These are phyloP conservation scores for Ursus arctos DNA, from an alignment of 2,113 vertebrate genomes.

Conservation along the genomic window DNA sequence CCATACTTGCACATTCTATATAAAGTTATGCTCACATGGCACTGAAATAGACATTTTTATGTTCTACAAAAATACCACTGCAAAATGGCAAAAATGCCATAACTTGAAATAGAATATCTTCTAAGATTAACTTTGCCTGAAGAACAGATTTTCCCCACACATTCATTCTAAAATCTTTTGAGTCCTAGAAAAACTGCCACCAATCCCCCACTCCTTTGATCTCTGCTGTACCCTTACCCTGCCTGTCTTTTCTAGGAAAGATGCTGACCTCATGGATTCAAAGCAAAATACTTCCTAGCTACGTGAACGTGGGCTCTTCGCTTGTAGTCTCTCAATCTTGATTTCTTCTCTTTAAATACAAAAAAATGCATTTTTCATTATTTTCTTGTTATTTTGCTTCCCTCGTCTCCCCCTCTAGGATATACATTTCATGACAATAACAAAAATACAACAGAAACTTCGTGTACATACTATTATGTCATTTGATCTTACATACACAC, in stretches of 20 bases:
- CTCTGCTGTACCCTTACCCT: not conserved
- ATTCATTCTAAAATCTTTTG: constrained; percentile 75
- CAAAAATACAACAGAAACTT: not conserved
- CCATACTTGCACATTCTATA: constrained; percentile 79
- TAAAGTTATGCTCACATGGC: constrained; percentile 79
- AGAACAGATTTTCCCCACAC: constrained; percentile 59
- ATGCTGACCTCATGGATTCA: not conserved
- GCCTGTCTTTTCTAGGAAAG: not conserved
- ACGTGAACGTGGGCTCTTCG: not conserved
- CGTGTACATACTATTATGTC: not conserved
- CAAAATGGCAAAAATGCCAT: constrained; percentile 81
- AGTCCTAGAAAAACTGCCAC: constrained; percentile 36
- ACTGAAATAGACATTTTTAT: constrained; percentile 81
- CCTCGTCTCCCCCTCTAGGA: not conserved
- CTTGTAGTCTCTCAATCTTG: not conserved
- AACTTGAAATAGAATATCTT: constrained; percentile 82
- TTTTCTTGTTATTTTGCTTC: not conserved
- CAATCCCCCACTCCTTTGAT: not conserved
- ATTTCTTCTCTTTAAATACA: not conserved
- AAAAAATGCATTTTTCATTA: not conserved
- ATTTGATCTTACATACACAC: not conserved
- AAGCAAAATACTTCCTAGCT: not conserved
- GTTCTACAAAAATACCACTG: constrained; percentile 80
- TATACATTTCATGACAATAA: not conserved
- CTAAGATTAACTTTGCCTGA: constrained; percentile 80